These are phyloP conservation scores for Doryteuthis pealeii DNA, from an alignment of 1,140 invertebrate genomes.

Conservation along the genomic window DNA sequence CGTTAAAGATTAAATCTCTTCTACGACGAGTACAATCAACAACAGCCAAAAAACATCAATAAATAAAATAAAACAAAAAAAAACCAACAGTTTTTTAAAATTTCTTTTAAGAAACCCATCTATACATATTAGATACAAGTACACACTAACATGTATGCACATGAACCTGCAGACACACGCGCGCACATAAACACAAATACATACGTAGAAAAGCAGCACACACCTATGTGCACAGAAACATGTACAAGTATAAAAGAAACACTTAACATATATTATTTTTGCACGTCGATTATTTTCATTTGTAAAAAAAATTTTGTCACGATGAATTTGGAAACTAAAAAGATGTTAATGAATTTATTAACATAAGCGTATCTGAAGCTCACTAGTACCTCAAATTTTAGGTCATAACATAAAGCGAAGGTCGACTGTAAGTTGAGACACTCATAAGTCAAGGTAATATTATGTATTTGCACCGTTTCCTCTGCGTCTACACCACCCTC, in stretches of 20 bases:
- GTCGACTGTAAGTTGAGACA: too few species aligned
- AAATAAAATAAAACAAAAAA: too few species aligned
- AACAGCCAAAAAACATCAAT: too few species aligned
- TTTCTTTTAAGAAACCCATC: too few species aligned
- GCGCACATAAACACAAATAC: not conserved
- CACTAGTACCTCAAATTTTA: too few species aligned
- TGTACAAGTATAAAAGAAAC: not conserved
- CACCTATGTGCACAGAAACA: not conserved
- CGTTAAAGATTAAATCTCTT: too few species aligned
- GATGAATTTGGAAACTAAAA: not conserved
- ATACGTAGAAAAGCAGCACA: not conserved
- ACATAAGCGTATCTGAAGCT: too few species aligned
- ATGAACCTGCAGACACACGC: not conserved
- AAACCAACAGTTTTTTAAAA: too few species aligned
- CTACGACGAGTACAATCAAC: too few species aligned
- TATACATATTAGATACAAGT: too few species aligned
- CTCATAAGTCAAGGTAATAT: not conserved
- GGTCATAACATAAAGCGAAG: too few species aligned
- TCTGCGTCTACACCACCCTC: not conserved
- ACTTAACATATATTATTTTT: not conserved
- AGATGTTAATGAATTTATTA: too few species aligned
- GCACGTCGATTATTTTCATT: not conserved
- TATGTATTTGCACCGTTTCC: not conserved
- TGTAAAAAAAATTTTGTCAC: not conserved
- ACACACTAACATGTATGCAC: not conserved